A percentile compares a stretch with the other conserved stretches of the same genome.
phyloP scores from a whole-genome alignment of 1,140 invertebrate species.

The Holcopasites calliopsidis region DNA sequence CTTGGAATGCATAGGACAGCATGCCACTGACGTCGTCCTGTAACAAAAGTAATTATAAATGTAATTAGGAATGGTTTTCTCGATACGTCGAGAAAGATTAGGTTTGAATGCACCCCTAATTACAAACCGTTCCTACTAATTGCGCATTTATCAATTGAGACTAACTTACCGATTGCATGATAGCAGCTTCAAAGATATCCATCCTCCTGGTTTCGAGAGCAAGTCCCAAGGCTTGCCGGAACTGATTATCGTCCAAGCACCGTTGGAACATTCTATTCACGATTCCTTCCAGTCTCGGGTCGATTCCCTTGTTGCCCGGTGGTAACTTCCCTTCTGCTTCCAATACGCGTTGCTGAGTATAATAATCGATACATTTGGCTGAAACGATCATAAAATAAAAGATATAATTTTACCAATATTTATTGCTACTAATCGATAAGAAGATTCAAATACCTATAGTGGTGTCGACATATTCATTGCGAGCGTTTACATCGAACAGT shows the following conservation, averaged over 20 bases:
- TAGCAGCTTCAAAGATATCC: constrained; percentile 96
- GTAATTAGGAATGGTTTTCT: too few relatives aligned
- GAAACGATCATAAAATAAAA: constrained; percentile 56
- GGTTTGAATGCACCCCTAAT: too few relatives aligned
- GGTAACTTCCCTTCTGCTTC: constrained; percentile 82
- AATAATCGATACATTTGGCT: constrained; percentile 97
- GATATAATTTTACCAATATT: constrained; percentile 3
- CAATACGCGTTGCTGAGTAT: constrained; percentile 91
- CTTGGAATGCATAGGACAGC: constrained; percentile 96
- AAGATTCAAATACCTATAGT: constrained; percentile 86
- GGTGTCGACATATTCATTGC: constrained; percentile 97
- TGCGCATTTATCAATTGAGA: not conserved
- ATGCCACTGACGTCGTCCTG: constrained; percentile 93
- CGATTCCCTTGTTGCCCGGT: constrained; percentile 86
- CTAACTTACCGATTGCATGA: constrained; percentile 88
- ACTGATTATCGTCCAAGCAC: constrained; percentile 96
- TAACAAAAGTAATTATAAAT: constrained; percentile 43
- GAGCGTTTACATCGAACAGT: constrained; percentile 95
- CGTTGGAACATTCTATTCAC: constrained; percentile 98
- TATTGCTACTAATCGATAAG: constrained; percentile 12
- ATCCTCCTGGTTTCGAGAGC: constrained; percentile 96
- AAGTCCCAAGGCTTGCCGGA: constrained; percentile 95
- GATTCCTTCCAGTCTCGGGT: constrained; percentile 94
- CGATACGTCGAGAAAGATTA: too few relatives aligned
- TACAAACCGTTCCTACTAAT: too few relatives aligned